These are phyloP conservation scores for Malurus cyaneus DNA, from an alignment of 2,113 vertebrate species.

Conservation along the genomic window DNA sequence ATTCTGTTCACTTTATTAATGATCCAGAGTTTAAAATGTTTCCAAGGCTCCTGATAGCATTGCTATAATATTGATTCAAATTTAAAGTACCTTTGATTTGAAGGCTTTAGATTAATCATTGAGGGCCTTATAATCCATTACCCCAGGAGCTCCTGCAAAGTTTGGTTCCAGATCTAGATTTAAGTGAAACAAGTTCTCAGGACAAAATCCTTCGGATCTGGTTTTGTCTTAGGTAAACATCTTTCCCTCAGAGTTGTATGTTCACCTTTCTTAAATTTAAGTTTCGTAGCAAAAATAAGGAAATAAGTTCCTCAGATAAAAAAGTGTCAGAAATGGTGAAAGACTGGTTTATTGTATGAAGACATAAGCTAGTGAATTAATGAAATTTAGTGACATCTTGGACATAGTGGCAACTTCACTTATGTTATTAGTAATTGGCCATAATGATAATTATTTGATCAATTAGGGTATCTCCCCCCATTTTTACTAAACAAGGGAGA, in stretches of 20 bases:
- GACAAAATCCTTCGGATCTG: not conserved
- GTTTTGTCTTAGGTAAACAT: not conserved
- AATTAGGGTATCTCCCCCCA: not conserved
- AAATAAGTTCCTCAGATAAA: not conserved
- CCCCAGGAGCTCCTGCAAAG: not conserved
- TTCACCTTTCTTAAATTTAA: not conserved
- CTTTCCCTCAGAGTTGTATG: not conserved
- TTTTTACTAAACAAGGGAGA: not conserved
- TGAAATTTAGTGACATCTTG: not conserved
- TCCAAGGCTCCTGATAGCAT: not conserved
- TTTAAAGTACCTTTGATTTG: not conserved
- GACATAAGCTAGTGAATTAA: not conserved
- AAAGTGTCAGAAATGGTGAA: not conserved
- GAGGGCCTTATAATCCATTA: not conserved
- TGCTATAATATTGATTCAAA: not conserved
- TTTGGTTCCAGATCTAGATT: not conserved
- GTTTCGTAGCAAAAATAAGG: not conserved
- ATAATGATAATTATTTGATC: not conserved
- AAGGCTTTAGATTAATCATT: not conserved
- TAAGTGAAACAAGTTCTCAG: not conserved
- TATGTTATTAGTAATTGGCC: not conserved
- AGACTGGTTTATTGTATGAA: not conserved
- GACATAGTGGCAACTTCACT: not conserved
- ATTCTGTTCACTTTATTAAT: not conserved
- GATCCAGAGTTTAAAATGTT: not conserved